Conservation (phyloP, 2,888 invertebrate genomes). For the Erebia aethiops region DNA sequence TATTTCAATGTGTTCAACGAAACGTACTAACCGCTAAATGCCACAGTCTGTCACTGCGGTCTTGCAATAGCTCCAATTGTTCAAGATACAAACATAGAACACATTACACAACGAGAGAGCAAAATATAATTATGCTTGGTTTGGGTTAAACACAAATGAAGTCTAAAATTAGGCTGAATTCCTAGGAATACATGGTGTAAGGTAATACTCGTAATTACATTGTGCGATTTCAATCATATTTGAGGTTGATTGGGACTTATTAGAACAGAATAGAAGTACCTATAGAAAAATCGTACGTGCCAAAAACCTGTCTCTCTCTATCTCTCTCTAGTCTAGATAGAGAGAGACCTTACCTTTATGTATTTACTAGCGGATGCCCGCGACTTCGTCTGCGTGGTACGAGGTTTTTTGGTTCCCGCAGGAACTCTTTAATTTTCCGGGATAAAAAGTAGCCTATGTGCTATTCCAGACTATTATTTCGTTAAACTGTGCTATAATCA, state of each 20-base stretch:
- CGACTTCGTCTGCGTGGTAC: no score
- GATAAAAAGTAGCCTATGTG: no score
- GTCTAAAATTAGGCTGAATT: conserved; percentile 4
- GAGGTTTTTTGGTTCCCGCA: no score
- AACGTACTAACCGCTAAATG: conserved; percentile 30
- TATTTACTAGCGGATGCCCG: no score
- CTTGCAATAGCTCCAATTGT: conserved; percentile 31
- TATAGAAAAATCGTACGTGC: no score
- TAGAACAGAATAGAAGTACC: no score
- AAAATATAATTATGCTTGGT: conserved; percentile 23
- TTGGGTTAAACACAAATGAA: conserved; percentile 17
- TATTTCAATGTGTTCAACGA: conserved; percentile 32
- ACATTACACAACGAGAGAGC: conserved; percentile 7
- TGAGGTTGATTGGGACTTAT: not conserved
- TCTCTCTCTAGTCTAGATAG: no score
- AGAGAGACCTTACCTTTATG: no score
- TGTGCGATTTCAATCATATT: not conserved
- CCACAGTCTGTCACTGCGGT: conserved; percentile 33
- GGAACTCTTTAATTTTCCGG: no score
- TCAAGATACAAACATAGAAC: conserved; percentile 26
- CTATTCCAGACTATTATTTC: no score
- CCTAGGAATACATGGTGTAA: not conserved
- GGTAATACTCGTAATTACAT: not conserved
- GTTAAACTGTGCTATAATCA: no score
- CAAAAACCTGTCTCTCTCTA: no score